These are phyloP conservation scores for Taxidea taxus DNA, from an alignment of 2,113 vertebrate genomes.

Conservation along the genomic window DNA sequence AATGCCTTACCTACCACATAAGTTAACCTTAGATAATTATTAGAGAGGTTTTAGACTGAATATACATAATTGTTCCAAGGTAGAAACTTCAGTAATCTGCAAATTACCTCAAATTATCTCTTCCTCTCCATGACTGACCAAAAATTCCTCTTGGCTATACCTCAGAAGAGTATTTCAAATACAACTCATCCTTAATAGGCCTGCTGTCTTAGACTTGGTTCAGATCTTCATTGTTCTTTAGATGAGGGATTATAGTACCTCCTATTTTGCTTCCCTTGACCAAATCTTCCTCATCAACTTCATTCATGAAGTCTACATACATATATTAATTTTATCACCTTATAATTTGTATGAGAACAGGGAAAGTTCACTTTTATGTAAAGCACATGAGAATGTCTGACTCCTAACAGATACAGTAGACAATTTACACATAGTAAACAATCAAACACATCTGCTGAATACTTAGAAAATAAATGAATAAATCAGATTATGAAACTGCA, in stretches of 20 bases:
- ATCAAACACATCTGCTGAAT: neutral
- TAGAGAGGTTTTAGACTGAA: neutral
- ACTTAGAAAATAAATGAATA: neutral
- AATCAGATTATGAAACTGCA: neutral
- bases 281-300: neutral
- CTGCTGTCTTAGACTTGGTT: neutral
- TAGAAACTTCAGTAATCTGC: neutral
- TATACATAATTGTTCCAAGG: neutral
- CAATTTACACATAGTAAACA: neutral
- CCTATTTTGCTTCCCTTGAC: neutral
- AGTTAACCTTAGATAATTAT: neutral
- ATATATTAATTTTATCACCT: neutral
- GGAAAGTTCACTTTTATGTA: neutral
- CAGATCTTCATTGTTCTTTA: neutral
- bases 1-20: neutral
- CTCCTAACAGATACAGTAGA: neutral
- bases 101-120: neutral
- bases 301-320: neutral
- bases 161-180: neutral
- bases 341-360: neutral
- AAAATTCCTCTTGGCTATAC: neutral
- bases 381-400: neutral
- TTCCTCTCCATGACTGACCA: neutral
- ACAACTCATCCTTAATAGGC: fast-evolving
- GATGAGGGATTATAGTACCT: neutral